Evolutionary conservation across 2,888 invertebrate genomes (phyloP).

Genomic region (Quadroppia sp.): DNA sequence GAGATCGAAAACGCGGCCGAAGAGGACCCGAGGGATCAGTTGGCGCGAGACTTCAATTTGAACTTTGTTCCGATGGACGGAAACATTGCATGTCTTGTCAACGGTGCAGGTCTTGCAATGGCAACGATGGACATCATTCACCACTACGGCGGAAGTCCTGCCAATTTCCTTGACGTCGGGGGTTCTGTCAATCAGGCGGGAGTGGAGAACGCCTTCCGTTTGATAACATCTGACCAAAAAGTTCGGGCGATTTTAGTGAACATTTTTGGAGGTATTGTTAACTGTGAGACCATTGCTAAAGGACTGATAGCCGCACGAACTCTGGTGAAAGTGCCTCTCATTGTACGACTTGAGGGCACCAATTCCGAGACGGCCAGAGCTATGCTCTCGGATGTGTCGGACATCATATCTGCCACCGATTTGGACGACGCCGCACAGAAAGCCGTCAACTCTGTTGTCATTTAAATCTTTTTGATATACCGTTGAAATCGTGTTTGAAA

Average conservation of each 20-base stretch:
- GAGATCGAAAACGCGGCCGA: constrained; percentile 71
- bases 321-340: constrained; percentile 75
- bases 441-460: constrained; percentile 62
- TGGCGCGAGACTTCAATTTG: constrained; percentile 80
- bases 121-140: constrained; percentile 99
- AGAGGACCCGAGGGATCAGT: constrained; percentile 88
- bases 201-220: constrained; percentile 85
- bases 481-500: not conserved
- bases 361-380: constrained; percentile 78
- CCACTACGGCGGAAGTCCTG: constrained; percentile 89
- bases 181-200: constrained; percentile 92
- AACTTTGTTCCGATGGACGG: constrained; percentile 98
- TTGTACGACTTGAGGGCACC: constrained; percentile 93
- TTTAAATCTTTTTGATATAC: not conserved
- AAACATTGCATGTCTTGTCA: constrained; percentile 76
- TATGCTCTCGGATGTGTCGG: constrained; percentile 63
- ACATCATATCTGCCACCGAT: constrained; percentile 71
- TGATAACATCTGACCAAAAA: constrained; percentile 68
- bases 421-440: constrained; percentile 89
- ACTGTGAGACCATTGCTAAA: constrained; percentile 93
- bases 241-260: constrained; percentile 89
- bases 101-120: constrained; percentile 99
- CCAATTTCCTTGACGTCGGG: constrained; percentile 97
- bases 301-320: constrained; percentile 87
- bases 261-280: constrained; percentile 98